phyloP scores from a whole-genome alignment of 53 echinoderm and acorn worm genomes.

The Zoroaster sp. region DNA sequence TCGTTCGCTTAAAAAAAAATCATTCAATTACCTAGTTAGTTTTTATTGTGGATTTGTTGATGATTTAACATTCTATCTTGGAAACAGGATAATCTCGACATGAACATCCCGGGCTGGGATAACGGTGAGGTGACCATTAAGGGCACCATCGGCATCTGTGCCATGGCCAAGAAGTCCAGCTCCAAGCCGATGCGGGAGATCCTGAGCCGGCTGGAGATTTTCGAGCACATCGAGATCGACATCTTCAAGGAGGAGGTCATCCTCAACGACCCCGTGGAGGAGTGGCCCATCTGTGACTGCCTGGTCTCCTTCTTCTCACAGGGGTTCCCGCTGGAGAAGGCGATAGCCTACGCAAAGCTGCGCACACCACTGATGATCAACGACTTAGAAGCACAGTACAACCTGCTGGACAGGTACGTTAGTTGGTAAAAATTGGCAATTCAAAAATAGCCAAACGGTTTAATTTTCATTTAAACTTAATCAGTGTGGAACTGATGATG shows the following conservation, averaged over 20 bases:
- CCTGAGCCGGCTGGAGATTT: slow-evolving; percentile 81
- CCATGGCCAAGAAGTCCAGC: slow-evolving; percentile 94
- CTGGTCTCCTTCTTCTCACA: slow-evolving; percentile 94
- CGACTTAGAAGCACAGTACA: slow-evolving; percentile 83
- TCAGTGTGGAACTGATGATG: no score
- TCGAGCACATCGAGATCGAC: slow-evolving; percentile 79
- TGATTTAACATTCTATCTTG: no score
- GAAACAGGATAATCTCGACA: neutral
- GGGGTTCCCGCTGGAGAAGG: slow-evolving; percentile 93
- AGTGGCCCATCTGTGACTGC: slow-evolving; percentile 90
- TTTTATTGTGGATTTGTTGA: no score
- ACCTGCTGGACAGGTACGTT: slow-evolving; percentile 79
- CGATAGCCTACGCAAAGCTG: slow-evolving; percentile 86
- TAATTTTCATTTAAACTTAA: neutral
- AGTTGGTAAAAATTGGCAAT: neutral
- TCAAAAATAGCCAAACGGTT: neutral
- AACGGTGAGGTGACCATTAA: slow-evolving; percentile 70
- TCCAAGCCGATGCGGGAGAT: slow-evolving; percentile 99
- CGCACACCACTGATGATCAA: slow-evolving; percentile 89
- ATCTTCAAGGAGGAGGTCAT: slow-evolving; percentile 93
- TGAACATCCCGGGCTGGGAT: slow-evolving; percentile 58
- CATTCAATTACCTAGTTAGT: no score
- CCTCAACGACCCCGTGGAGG: slow-evolving; percentile 88
- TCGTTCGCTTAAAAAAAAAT: no score
- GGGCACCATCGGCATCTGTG: slow-evolving; percentile 87